Base-by-base conservation (phyloP, 1,140 invertebrate species). In the Trichonephila clavipes region DNA sequence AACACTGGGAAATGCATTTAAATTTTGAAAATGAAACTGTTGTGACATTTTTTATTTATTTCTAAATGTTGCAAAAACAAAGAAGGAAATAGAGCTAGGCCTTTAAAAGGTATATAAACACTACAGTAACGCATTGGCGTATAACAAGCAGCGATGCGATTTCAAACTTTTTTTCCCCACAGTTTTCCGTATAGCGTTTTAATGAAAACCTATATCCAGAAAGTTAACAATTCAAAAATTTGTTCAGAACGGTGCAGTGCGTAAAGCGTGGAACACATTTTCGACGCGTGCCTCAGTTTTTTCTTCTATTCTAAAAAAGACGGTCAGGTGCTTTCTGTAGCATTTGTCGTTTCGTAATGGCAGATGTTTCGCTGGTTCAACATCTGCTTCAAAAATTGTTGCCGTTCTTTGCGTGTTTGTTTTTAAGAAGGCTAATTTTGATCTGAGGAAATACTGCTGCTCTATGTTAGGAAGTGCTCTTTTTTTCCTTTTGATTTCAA, bases 361-460 rank as follows among this genome's bases (percentile, higher is more conserved):
- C 72, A 77, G 72, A 34, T 77, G 72, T 77, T 77, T 51, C 16
- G 72, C 18, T 40, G 34, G 24, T 77, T 77, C 6, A 18, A 28
- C 72, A 77, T 77, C 72, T 77, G 72, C 34, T 77, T 77, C 72
- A 77, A 40, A 51, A 34, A 40, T 77, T 77, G 28, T 16, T 40
- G 16, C 72, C 3, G 18, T 77, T 77, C 72, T 40, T 77, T 4
- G 62, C 28, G 28, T 19, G 16, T 77, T 77, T 77, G 1, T 28
- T 34, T 77, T 34, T 77, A 34, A 18, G 34, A 28, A 28, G 16
- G 19, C 61, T 21, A 62, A 62, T 62, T 62, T 62, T 21, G 51
- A 51, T 51, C 51, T 7, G 51, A 51, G 51, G 10, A 51, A 51
- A 51, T 51, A 1, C 51, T 51, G 10, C 51, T 10, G 51, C 51